A percentile compares a stretch with the other conserved stretches of the same genome.
Evolutionary conservation across 2,797 vertebrate species (phyloP).

Genomic region (Sternarchorhynchus goeldii): DNA sequence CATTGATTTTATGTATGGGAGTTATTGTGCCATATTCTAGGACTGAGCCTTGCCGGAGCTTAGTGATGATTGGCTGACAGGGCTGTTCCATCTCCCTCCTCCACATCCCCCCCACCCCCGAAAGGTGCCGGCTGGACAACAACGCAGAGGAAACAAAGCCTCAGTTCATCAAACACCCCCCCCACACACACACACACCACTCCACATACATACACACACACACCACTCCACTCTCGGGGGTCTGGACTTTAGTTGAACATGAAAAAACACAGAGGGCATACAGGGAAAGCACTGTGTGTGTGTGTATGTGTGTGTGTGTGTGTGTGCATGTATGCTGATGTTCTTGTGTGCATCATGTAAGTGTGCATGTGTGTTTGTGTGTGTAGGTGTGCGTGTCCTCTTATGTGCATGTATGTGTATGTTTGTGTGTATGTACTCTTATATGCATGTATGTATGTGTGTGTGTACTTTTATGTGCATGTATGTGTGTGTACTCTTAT

Average conservation of each 20-base stretch:
- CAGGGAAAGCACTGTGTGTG: not conserved
- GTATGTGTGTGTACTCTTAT: too few relatives aligned
- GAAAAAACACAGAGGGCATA: slow-evolving; percentile 35
- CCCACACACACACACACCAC: slow-evolving; percentile 28
- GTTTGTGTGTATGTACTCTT: too few relatives aligned
- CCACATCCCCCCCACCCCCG: not conserved
- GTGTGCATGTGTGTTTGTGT: too few relatives aligned
- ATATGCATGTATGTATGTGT: too few relatives aligned
- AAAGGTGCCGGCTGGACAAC: slow-evolving; percentile 26
- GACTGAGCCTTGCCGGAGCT: slow-evolving; percentile 68
- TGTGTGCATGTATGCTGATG: slow-evolving; percentile 1
- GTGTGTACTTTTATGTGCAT: too few relatives aligned
- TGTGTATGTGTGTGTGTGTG: slow-evolving; percentile 16
- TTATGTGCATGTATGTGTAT: too few relatives aligned
- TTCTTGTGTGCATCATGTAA: too few relatives aligned
- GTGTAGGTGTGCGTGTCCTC: too few relatives aligned
- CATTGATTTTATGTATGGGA: slow-evolving; percentile 83
- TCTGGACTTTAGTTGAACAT: slow-evolving; percentile 59
- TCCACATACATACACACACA: slow-evolving; percentile 36
- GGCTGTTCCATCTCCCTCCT: slow-evolving; percentile 13
- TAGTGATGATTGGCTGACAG: slow-evolving; percentile 62
- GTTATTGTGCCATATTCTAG: slow-evolving; percentile 78
- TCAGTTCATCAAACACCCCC: slow-evolving; percentile 41
- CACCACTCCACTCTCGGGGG: slow-evolving; percentile 51
- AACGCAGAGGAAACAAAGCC: slow-evolving; percentile 53